Percentiles rank a stretch among this genome's conserved stretches.
These are phyloP conservation scores for Chromis chromis DNA, from an alignment of 2,797 vertebrate genomes.

Conservation along the genomic window DNA sequence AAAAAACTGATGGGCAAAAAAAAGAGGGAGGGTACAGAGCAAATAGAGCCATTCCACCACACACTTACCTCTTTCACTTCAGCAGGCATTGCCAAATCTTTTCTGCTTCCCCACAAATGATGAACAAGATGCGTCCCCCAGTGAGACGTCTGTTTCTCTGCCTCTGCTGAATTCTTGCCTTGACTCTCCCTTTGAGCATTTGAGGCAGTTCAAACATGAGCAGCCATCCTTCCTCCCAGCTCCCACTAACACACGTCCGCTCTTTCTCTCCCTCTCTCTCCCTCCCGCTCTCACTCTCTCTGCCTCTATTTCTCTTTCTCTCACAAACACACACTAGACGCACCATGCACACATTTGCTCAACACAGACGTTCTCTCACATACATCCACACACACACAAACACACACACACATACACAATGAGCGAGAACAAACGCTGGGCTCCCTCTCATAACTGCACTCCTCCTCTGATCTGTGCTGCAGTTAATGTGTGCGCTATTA, in stretches of 20 bases:
- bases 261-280: constrained; percentile 44
- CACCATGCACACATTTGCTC: constrained; percentile 76
- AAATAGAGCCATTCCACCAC: constrained; percentile 74
- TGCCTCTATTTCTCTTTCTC: constrained; percentile 55
- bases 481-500: constrained; percentile 78
- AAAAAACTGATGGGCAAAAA: constrained; percentile 49
- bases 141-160: constrained; percentile 61
- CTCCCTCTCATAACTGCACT: constrained; percentile 62
- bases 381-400: constrained; percentile 29
- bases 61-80: constrained; percentile 87
- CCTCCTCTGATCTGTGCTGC: constrained; percentile 76
- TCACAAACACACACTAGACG: constrained; percentile 68
- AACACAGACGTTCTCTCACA: constrained; percentile 52
- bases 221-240: constrained; percentile 83
- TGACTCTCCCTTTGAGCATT: constrained; percentile 71
- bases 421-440: constrained; percentile 27
- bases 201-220: constrained; percentile 80
- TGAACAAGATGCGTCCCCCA: constrained; percentile 68
- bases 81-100: constrained; percentile 82
- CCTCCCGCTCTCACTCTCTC: constrained; percentile 27
- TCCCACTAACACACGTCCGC: constrained; percentile 78
- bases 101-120: constrained; percentile 71
- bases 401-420: constrained; percentile 19
- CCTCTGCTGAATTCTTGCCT: constrained; percentile 56
- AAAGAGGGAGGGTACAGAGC: constrained; percentile 65